phyloP scores from a whole-genome alignment of 2,797 vertebrate genomes.

The Pipistrellus pygmaeus region DNA sequence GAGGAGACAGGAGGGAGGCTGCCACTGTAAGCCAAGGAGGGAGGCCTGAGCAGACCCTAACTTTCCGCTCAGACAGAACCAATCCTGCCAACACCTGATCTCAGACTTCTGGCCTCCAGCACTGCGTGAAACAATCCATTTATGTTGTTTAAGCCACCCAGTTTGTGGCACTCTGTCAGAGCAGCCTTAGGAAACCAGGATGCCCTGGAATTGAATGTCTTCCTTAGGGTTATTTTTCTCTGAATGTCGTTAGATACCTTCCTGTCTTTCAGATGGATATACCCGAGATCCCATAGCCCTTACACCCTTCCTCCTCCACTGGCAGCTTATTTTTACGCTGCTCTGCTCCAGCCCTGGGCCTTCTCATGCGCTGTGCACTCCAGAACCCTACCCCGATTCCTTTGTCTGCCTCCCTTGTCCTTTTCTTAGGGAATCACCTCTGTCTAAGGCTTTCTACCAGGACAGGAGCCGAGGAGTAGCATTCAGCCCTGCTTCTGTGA shows the following conservation, averaged over 20 bases:
- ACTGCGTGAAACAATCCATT: rapidly evolving
- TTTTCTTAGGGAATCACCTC: background rate
- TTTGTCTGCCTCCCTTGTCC: background rate
- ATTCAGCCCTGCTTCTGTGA: background rate
- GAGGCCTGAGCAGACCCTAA: background rate
- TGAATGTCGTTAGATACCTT: background rate
- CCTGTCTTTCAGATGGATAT: background rate
- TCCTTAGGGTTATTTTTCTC: background rate
- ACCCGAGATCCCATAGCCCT: background rate
- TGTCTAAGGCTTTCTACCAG: background rate
- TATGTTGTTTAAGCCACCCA: background rate
- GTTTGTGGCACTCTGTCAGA: background rate
- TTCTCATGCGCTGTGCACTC: background rate
- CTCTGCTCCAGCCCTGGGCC: background rate
- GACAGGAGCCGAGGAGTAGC: background rate
- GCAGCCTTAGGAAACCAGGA: background rate
- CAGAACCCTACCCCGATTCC: background rate
- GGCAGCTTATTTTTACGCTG: background rate
- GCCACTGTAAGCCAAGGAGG: background rate
- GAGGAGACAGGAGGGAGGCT: background rate
- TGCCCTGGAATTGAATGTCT: background rate
- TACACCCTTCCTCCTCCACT: background rate
- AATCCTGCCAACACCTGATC: background rate
- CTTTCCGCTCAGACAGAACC: no score
- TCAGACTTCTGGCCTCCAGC: background rate